Conservation (phyloP, 2,888 invertebrate genomes). For the Stegophylla sp. region DNA sequence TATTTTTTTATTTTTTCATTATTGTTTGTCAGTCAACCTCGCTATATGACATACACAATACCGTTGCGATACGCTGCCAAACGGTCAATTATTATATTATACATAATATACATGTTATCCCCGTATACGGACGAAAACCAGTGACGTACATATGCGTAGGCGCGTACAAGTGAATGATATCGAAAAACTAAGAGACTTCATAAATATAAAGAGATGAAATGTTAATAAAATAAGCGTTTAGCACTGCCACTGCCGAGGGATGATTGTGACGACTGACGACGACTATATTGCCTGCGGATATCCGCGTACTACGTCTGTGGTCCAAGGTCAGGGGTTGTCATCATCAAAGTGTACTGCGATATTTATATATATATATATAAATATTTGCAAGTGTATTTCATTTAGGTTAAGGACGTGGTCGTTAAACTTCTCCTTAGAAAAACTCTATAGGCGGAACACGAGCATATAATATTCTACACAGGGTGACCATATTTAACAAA, state of each 20-base stretch:
- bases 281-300: slow-evolving; percentile 12
- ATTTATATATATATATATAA: no score
- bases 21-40: not conserved
- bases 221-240: no score
- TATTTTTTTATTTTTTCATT: not conserved
- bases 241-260: not conserved
- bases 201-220: no score
- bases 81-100: slow-evolving; percentile 5
- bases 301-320: not conserved
- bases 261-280: not conserved
- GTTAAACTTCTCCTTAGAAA: no score
- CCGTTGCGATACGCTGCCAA: slow-evolving; percentile 31
- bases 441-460: no score
- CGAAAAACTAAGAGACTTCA: not conserved
- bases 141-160: not conserved
- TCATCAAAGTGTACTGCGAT: no score
- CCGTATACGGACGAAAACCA: slow-evolving; percentile 13
- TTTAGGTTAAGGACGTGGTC: no score
- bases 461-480: no score
- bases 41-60: slow-evolving; percentile 36
- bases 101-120: no score
- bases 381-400: no score
- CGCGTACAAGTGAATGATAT: not conserved
- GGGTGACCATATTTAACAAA: no score
- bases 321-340: not conserved